Conservation (phyloP, 2,797 vertebrate genomes). For the Propithecus deckenii region DNA sequence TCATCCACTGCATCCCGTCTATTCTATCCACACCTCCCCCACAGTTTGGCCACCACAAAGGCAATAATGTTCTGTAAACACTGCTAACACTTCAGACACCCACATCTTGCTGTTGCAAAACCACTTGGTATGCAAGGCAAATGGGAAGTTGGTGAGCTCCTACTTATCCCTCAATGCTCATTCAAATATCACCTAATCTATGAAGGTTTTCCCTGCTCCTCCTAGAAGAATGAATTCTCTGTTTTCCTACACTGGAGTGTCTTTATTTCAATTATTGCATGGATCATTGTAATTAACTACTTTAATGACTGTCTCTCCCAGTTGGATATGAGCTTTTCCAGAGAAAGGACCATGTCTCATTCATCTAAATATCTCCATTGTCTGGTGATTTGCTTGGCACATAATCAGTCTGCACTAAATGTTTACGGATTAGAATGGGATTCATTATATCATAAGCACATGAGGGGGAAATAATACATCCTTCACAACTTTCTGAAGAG, state of each 20-base stretch:
- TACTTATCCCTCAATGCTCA: neutral
- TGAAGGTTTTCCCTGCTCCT: neutral
- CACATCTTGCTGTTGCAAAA: neutral
- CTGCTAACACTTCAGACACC: neutral
- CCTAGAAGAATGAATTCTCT: neutral
- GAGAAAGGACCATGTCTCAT: neutral
- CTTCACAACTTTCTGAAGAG: neutral
- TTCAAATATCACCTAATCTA: neutral
- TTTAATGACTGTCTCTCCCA: constrained; percentile 16
- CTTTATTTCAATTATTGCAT: neutral
- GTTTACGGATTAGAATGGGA: constrained; percentile 25
- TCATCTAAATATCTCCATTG: constrained; percentile 29
- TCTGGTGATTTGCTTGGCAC: constrained; percentile 15
- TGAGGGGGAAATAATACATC: neutral
- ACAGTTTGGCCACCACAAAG: neutral
- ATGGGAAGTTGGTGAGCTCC: neutral
- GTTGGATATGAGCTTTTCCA: neutral
- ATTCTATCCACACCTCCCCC: neutral
- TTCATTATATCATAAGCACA: constrained; percentile 36
- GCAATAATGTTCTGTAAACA: neutral
- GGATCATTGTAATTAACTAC: constrained; percentile 5
- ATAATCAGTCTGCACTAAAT: constrained; percentile 43
- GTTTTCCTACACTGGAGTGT: neutral
- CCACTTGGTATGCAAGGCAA: neutral
- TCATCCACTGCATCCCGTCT: neutral